These are phyloP conservation scores for Pseudobourletiella spinata DNA, from an alignment of 1,140 invertebrate genomes.

Conservation along the genomic window DNA sequence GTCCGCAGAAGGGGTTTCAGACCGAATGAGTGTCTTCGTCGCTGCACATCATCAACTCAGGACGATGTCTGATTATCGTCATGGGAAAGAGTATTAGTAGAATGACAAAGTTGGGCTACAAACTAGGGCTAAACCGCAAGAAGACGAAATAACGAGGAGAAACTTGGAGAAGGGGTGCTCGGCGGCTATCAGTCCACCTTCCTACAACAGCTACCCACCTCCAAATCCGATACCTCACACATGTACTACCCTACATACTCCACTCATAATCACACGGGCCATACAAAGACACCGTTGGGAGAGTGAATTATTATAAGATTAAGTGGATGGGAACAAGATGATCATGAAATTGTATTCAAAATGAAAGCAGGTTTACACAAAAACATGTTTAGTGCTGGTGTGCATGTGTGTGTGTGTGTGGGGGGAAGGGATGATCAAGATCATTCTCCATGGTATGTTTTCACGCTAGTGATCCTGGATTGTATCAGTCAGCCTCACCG, in stretches of 20 bases:
- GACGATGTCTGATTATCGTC: background rate
- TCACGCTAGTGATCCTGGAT: no score
- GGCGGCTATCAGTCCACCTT: background rate
- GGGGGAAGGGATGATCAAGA: background rate
- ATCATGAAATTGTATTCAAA: constrained; percentile 12
- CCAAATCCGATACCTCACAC: no score
- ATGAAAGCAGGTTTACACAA: constrained; percentile 15
- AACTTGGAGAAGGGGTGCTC: background rate
- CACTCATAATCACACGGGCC: no score
- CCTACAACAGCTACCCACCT: no score
- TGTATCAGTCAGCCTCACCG: no score
- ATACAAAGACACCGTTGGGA: background rate
- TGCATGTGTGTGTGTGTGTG: no score
- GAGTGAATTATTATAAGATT: background rate
- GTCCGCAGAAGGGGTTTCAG: no score
- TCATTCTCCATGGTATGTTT: background rate
- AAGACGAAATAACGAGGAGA: background rate
- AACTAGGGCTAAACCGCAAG: background rate
- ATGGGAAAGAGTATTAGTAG: background rate
- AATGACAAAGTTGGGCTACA: background rate
- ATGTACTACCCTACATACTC: no score
- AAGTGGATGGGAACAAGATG: background rate
- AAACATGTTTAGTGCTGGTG: constrained; percentile 15
- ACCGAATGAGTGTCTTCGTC: no score
- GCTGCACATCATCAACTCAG: no score